phyloP scores from a whole-genome alignment of 2,888 invertebrate genomes.

The Epistrophella euchroma region DNA sequence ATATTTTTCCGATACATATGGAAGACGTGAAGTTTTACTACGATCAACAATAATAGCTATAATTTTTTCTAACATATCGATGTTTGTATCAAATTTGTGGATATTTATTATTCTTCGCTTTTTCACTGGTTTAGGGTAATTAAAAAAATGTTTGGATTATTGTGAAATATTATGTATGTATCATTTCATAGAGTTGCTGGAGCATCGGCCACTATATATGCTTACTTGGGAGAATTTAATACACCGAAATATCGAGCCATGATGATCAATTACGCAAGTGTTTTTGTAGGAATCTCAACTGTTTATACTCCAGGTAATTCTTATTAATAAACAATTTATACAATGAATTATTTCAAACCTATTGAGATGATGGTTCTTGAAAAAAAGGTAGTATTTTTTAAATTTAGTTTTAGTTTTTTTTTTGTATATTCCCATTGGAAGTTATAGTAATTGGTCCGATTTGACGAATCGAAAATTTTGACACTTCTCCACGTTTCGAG shows the following conservation, averaged over 20 bases:
- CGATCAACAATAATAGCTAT: slow-evolving; percentile 84
- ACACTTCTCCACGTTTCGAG: too few relatives aligned
- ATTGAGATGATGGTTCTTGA: too few relatives aligned
- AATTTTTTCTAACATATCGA: slow-evolving; percentile 84
- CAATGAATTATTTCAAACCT: too few relatives aligned
- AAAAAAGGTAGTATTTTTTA: too few relatives aligned
- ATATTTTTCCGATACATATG: slow-evolving; percentile 85
- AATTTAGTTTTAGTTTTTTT: too few relatives aligned
- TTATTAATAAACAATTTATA: not conserved
- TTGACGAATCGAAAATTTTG: too few relatives aligned
- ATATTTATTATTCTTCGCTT: slow-evolving; percentile 85
- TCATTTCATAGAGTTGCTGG: slow-evolving; percentile 81
- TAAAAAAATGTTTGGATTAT: not conserved
- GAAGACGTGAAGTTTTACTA: slow-evolving; percentile 84
- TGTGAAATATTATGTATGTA: not conserved
- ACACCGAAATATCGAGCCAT: slow-evolving; percentile 80
- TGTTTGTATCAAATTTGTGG: slow-evolving; percentile 84
- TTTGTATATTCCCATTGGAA: too few relatives aligned
- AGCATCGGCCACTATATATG: slow-evolving; percentile 83
- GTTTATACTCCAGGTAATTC: slow-evolving; percentile 80
- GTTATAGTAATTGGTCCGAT: too few relatives aligned
- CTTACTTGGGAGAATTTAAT: slow-evolving; percentile 84
- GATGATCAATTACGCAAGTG: slow-evolving; percentile 82
- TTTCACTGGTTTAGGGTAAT: slow-evolving; percentile 85
- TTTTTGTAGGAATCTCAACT: slow-evolving; percentile 82